Conservation (phyloP, 2,113 vertebrate species). For the Falcunculus frontatus region DNA sequence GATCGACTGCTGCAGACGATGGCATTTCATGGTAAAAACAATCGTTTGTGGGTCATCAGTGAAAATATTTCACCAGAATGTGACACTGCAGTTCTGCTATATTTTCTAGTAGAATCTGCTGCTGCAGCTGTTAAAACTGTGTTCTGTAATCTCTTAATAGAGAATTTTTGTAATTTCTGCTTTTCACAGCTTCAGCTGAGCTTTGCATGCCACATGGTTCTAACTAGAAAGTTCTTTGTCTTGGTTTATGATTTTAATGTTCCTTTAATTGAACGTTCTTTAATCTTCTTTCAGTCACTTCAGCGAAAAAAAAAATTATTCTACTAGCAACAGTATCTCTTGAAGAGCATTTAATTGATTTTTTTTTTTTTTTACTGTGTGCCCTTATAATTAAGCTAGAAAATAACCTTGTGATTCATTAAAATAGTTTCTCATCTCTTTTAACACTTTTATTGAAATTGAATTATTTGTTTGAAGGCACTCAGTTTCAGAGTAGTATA, state of each 20-base stretch:
- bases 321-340: not conserved
- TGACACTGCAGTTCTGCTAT: not conserved
- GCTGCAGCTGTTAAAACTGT: not conserved
- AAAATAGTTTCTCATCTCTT: not conserved
- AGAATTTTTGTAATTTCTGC: not conserved
- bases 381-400: not conserved
- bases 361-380: not conserved
- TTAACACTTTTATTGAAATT: not conserved
- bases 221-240: not conserved
- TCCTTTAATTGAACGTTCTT: not conserved
- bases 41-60: not conserved
- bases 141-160: not conserved
- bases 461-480: not conserved
- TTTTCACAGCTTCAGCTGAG: not conserved
- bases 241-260: not conserved
- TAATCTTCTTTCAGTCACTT: not conserved
- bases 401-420: not conserved
- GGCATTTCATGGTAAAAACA: slow-evolving; percentile 87
- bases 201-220: not conserved
- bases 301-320: not conserved
- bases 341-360: not conserved
- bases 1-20: slow-evolving; percentile 94
- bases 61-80: not conserved
- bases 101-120: not conserved
- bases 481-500: not conserved